A percentile compares a stretch with the other conserved stretches of the same genome.
Evolutionary conservation across 2,797 vertebrate genomes (phyloP).

Genomic region (Pitangus sulphuratus): DNA sequence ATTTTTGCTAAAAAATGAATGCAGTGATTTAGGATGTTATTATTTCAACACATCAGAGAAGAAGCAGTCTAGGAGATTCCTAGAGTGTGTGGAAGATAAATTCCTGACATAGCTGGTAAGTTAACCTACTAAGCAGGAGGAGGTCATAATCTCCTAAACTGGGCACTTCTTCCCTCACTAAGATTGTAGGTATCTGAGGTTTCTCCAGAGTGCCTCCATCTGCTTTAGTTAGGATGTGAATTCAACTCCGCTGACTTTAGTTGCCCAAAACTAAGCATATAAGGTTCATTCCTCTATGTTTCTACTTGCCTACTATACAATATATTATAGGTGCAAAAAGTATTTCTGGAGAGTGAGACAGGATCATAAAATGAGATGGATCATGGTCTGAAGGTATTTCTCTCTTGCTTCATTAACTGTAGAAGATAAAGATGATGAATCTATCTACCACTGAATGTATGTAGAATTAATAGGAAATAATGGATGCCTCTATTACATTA

Average conservation of each 20-base stretch:
- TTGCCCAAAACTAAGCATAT: neutral
- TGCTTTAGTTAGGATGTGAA: neutral
- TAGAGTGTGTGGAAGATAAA: neutral
- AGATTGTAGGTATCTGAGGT: accelerated
- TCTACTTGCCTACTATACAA: neutral
- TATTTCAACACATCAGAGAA: neutral
- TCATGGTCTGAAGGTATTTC: neutral
- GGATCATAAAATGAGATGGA: neutral
- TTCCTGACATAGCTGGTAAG: neutral
- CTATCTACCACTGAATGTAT: neutral
- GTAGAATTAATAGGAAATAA: neutral
- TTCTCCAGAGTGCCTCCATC: neutral
- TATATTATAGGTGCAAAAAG: neutral
- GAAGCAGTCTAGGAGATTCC: neutral
- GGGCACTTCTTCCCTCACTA: neutral
- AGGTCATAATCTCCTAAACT: neutral
- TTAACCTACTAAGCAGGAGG: neutral
- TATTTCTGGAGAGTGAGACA: neutral
- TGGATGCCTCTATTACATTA: neutral
- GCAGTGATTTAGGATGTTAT: neutral
- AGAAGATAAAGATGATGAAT: neutral
- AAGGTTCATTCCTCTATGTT: neutral
- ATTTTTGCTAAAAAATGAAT: neutral
- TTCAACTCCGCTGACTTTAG: neutral
- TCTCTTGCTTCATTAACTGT: neutral